Conservation (phyloP, 2,888 invertebrate genomes). For the Trichogramma evanescens region DNA sequence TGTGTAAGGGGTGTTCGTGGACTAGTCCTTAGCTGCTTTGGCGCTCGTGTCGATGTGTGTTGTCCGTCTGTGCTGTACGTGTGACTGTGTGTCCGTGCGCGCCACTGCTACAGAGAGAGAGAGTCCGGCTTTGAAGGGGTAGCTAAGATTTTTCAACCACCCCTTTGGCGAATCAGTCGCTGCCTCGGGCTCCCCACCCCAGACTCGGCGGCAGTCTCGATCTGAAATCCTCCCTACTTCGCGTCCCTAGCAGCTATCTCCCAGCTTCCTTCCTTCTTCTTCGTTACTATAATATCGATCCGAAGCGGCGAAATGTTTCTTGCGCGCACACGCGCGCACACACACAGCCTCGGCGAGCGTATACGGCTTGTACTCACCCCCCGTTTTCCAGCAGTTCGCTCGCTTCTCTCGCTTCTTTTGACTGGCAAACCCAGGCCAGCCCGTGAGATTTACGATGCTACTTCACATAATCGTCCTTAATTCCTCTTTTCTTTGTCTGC, state of each 20-base stretch:
- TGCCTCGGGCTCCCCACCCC: constrained; percentile 16
- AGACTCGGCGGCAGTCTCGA: neutral
- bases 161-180: constrained; percentile 21
- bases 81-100: too few species aligned
- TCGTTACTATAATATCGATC: constrained; percentile 36
- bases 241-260: constrained; percentile 28
- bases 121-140: constrained; percentile 22
- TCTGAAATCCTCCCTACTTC: neutral
- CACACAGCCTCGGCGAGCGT: too few species aligned
- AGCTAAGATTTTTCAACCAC: constrained; percentile 42
- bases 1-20: too few species aligned
- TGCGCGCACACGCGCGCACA: neutral
- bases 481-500: too few species aligned
- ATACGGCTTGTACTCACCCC: neutral
- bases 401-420: neutral
- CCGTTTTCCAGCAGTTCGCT: constrained; percentile 36
- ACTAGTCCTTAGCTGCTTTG: too few species aligned
- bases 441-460: too few species aligned
- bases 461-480: too few species aligned
- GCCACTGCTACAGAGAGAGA: too few species aligned
- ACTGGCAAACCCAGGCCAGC: neutral
- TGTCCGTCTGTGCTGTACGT: too few species aligned
- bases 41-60: too few species aligned
- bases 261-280: constrained; percentile 30
- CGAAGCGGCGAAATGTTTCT: constrained; percentile 18